Evolutionary conservation across 2,113 vertebrate species (phyloP), one percentile per base, ranked within the genome.

Genomic region (Takifugu flavidus): DNA sequence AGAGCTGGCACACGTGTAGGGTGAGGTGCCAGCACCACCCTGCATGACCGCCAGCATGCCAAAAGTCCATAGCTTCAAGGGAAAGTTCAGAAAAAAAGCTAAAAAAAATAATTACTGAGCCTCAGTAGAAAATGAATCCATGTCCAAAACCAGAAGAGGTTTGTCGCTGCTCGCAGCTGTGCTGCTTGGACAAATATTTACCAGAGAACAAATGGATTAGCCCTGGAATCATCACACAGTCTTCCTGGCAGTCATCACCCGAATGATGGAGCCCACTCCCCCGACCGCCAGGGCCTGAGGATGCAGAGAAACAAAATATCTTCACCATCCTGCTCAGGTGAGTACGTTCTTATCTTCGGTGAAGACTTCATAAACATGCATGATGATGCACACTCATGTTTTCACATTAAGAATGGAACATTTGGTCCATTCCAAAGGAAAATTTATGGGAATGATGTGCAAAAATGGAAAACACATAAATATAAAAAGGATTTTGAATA

Each of bases 231-330:
- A 31, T 84, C 78, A 98, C 76, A 98, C 94, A 0, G 95, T 98
- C 82, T 95, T 98, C 83, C 96, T 93, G 69, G 96, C 95, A n/a
- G 95, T 98, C 86, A 98, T 82, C 49, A 97, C 95, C 0, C 95
- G 86, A 13, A 98, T 94, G 1, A 98, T 97, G 68, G 93, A 95
- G 27, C 96, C 96, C 0, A 98, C 93, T 39, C 96, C 95, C 73
- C 95, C 96, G 4, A 91, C 95, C 60, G 94, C 94, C 65, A 98
- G 89, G n/a, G 93, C 94, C 96, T 98, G 79, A 2, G 44, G 74
- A 86, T 20, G 20, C 1, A 72, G 75, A 67, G 27, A 59, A 12
- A 63, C 20, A 47, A 7, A 47, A n/a, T 5, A 13, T 39, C 8
- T 8, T 39, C 34, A 39, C 1, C 34, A 39, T 39, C 34, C 34